Conservation (phyloP, 2,797 vertebrate species). For the Prionace glauca region DNA sequence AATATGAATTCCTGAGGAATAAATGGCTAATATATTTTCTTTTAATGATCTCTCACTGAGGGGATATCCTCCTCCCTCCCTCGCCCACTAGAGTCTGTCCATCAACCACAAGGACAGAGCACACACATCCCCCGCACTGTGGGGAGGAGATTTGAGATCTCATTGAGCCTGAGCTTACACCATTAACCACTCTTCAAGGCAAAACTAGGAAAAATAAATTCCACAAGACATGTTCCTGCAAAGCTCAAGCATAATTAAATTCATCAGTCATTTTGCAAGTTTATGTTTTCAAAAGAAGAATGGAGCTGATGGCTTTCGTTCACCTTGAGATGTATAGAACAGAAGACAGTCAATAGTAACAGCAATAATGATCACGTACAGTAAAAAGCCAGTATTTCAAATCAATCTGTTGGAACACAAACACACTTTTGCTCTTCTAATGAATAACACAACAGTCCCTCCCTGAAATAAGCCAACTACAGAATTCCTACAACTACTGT, state of each 20-base stretch:
- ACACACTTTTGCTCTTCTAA: background rate
- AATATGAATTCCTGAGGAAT: background rate
- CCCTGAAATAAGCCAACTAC: background rate
- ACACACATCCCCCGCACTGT: background rate
- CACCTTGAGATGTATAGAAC: no score
- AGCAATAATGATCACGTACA: background rate
- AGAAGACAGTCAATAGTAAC: background rate
- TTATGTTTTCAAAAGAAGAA: background rate
- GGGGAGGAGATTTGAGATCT: background rate
- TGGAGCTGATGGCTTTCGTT: background rate
- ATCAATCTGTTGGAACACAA: background rate
- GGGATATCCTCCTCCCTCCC: background rate
- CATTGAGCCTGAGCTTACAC: background rate
- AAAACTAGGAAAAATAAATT: slow-evolving; percentile 10
- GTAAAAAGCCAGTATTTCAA: background rate
- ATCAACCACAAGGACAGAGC: background rate
- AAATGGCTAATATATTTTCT: background rate
- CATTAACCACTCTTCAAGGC: slow-evolving; percentile 7
- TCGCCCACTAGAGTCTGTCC: background rate
- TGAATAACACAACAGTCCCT: background rate
- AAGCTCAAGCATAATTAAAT: background rate
- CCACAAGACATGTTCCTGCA: background rate
- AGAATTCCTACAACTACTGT: background rate
- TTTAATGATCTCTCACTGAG: no score
- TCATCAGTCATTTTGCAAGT: background rate